Evolutionary conservation across 2,888 invertebrate genomes (phyloP).

Genomic region (Hirtodrosophila cameraria): DNA sequence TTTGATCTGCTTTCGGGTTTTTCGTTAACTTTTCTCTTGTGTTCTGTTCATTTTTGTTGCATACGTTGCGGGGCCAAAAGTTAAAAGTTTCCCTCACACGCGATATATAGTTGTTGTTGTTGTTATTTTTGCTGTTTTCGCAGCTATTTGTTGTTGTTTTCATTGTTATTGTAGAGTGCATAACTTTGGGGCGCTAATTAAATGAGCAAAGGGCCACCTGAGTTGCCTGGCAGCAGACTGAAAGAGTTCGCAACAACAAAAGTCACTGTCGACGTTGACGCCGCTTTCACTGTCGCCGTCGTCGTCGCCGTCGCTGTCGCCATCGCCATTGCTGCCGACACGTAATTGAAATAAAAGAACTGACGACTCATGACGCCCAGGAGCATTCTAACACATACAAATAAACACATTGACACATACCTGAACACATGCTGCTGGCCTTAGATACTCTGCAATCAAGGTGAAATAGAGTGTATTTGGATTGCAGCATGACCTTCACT

Average conservation of each 20-base stretch:
- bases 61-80: conserved; percentile 7
- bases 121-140: conserved; percentile 10
- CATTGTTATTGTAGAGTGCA: conserved; percentile 29
- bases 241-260: conserved; percentile 11
- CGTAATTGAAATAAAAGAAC: conserved; percentile 58
- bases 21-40: conserved; percentile 10
- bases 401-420: not conserved
- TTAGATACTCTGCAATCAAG: too few relatives aligned
- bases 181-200: conserved; percentile 47
- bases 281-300: not conserved
- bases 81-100: conserved; percentile 13
- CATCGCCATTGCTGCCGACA: conserved; percentile 15
- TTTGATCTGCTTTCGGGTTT: conserved; percentile 6
- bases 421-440: too few relatives aligned
- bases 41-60: too few relatives aligned
- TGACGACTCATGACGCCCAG: conserved; percentile 27
- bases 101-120: conserved; percentile 4
- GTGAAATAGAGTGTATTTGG: too few relatives aligned
- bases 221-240: conserved; percentile 13
- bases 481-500: too few relatives aligned
- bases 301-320: not conserved
- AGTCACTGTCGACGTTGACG: not conserved
- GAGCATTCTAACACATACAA: conserved; percentile 10
- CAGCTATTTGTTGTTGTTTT: conserved; percentile 3
- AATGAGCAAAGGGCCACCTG: conserved; percentile 34